Conservation (phyloP, 1,140 invertebrate species). For the Drosophila mayri region DNA sequence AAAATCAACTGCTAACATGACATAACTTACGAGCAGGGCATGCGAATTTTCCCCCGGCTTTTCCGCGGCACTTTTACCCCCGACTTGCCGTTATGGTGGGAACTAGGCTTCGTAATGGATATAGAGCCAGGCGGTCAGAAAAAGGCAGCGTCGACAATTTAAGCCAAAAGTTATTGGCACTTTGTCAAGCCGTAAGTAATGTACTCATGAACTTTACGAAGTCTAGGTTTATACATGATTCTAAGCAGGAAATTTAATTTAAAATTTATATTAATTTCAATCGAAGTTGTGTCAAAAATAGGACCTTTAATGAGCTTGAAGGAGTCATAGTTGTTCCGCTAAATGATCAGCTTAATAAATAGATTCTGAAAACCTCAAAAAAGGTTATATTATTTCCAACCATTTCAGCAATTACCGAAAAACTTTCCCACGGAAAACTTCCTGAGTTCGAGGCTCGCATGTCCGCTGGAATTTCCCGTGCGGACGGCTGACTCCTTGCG, state of each 20-base stretch:
- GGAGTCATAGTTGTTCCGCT: constrained; percentile 9
- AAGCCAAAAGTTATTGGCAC: constrained; percentile 75
- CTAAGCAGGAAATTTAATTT: not conserved
- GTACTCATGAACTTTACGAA: not conserved
- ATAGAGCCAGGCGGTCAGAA: constrained; percentile 23
- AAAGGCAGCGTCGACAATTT: constrained; percentile 41
- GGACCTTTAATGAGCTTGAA: not conserved
- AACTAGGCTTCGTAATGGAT: constrained; percentile 51
- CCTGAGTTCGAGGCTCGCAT: constrained; percentile 25
- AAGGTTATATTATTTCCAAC: not conserved
- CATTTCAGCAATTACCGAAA: constrained; percentile 9
- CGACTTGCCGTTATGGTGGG: constrained; percentile 54
- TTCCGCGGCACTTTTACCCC: constrained; percentile 22
- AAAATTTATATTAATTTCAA: not conserved
- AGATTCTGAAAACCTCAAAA: not conserved
- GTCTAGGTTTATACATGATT: constrained; percentile 28
- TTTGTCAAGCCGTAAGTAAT: constrained; percentile 63
- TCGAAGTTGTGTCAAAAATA: not conserved
- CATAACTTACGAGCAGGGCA: constrained; percentile 74
- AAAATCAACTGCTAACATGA: constrained; percentile 83
- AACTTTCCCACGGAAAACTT: constrained; percentile 37
- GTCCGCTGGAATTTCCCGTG: constrained; percentile 28
- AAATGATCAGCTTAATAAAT: constrained; percentile 16
- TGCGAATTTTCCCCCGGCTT: constrained; percentile 58
- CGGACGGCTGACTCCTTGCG: constrained; percentile 20